Base-by-base conservation (phyloP, 2,797 vertebrate genomes). In the Neopelma chrysocephalum region DNA sequence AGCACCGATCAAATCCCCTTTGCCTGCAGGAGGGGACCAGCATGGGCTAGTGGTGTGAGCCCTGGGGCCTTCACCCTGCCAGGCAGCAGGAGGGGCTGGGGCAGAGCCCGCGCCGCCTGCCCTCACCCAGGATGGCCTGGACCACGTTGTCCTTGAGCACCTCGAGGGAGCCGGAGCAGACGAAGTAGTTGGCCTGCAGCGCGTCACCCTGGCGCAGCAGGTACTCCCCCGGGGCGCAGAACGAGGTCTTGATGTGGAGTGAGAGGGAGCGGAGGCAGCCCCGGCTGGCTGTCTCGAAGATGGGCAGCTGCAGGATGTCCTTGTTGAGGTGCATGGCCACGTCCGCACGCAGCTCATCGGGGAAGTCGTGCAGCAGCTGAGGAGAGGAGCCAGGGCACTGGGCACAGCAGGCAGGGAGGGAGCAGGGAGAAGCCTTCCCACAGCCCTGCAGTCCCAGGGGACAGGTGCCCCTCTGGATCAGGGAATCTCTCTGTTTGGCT, bases 281-380 rank as follows among this genome's bases (percentile, higher is more conserved):
- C 89, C 99, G 98, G 96, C 99, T 99, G 43, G 99, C 99, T 0
- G 98, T 98, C 96, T 99, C 98, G 17, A 99, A 99, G 66, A 99
- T 95, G 0, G 99, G 98, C 95, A 99, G 98, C 98, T 99, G 99
- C 97, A 99, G 97, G 97, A 99, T 99, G 98, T 99, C 99, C 97
- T 99, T 99, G 97, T 99, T 99, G 87, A 99, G 98, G 94, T 99
- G 99, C 99, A 99, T 99, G 92, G 99, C 99, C 45, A 99, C 99
- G 57, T 99, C 99, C 0, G 99, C 99, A 0, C 99, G 98, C 93
- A 99, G 98, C 96, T 99, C 99, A 0, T 99, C 99, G 0, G 99
- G 99, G 97, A 99, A 99, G 98, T 99, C 99, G 10, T 98, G 99
- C 85, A 99, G 98, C 83, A 99, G 98, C 99, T 99, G 93, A 23